Conservation (phyloP, 2,797 vertebrate genomes). For the Falco novaeseelandiae region DNA sequence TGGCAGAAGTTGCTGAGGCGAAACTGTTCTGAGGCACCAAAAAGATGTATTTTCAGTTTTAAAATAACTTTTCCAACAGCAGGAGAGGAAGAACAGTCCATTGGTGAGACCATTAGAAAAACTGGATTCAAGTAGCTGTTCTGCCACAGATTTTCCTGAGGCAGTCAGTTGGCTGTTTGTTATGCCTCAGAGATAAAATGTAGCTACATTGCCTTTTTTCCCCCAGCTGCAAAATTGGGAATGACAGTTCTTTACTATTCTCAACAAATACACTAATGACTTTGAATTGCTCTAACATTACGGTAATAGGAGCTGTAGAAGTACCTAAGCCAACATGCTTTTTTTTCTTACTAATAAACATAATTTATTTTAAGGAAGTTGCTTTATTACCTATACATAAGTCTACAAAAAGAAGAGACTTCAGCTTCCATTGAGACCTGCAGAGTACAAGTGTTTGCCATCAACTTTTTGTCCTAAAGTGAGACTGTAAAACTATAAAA, state of each 20-base stretch:
- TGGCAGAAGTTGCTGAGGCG: not conserved
- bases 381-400: not conserved
- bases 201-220: not conserved
- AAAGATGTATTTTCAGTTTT: not conserved
- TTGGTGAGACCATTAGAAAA: not conserved
- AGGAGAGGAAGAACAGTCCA: not conserved
- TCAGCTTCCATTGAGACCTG: not conserved
- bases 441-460: not conserved
- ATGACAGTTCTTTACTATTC: not conserved
- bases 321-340: not conserved
- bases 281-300: not conserved
- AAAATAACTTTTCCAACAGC: not conserved
- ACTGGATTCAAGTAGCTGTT: not conserved
- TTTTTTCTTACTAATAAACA: not conserved
- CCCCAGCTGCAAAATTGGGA: not conserved
- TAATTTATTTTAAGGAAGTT: not conserved
- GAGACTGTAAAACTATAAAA: not conserved
- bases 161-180: not conserved
- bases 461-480: not conserved
- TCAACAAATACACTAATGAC: not conserved
- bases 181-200: not conserved
- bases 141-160: not conserved
- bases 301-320: not conserved
- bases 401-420: not conserved
- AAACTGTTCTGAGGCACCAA: not conserved